These are phyloP conservation scores for Microtus pennsylvanicus DNA, from an alignment of 2,113 vertebrate species.

Conservation along the genomic window DNA sequence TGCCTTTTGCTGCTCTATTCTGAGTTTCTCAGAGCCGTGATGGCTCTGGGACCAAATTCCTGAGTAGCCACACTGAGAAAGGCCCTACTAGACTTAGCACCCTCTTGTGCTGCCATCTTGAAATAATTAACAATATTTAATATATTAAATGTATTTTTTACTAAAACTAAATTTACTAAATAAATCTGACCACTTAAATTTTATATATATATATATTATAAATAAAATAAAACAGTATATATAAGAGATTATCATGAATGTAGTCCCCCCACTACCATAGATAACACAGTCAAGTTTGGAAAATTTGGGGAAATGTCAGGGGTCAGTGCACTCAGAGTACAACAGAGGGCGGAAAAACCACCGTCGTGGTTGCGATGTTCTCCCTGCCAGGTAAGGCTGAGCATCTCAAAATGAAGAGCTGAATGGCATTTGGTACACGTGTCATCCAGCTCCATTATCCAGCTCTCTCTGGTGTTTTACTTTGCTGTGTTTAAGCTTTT, in stretches of 20 bases:
- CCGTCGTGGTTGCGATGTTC: fast-evolving
- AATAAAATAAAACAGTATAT: not conserved
- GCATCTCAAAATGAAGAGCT: not conserved
- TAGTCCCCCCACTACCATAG: not conserved
- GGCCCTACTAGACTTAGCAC: not conserved
- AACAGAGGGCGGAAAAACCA: no score
- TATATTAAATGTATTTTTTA: not conserved
- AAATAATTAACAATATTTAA: not conserved
- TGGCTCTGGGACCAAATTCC: not conserved
- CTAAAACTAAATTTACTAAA: constrained; percentile 2
- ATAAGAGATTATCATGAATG: not conserved
- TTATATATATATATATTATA: not conserved
- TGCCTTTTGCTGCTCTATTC: not conserved
- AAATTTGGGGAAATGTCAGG: not conserved
- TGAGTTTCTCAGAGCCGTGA: not conserved
- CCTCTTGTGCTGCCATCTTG: not conserved
- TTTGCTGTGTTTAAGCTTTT: not conserved
- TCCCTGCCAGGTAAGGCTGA: not conserved
- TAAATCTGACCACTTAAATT: not conserved
- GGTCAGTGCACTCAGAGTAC: not conserved
- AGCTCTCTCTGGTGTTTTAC: not conserved
- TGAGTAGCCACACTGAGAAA: not conserved
- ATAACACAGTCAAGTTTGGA: not conserved
- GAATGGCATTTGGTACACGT: not conserved
- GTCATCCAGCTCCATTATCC: not conserved